Base-by-base conservation (phyloP, 2,888 invertebrate genomes). In the Hesperia comma region DNA sequence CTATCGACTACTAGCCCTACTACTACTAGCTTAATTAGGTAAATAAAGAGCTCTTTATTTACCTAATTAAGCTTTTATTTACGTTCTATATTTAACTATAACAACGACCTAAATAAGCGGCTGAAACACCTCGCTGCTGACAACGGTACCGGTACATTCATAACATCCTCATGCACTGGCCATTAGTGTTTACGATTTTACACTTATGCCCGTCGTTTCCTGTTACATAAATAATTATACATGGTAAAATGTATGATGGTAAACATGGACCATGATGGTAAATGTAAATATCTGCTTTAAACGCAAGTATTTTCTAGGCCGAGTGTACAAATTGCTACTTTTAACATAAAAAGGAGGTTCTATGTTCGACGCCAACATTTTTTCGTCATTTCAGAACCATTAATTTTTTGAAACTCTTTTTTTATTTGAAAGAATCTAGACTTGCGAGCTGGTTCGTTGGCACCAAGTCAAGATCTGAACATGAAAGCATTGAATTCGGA, bases 21-120 rank as follows among this genome's bases (percentile, higher is more conserved):
- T 51, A n/a, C n/a, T n/a, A n/a, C n/a, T n/a, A n/a, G n/a, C n/a
- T n/a, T n/a, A n/a, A n/a, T n/a, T n/a, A n/a, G n/a, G n/a, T n/a
- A n/a, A n/a, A n/a, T n/a, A n/a, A n/a, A n/a, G n/a, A 33, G 55
- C 33, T 43, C 21, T 63, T 33, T 49, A 49, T 19, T 49, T 49
- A 17, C 8, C 17, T 49, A 49, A 49, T 49, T 49, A 49, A 19
- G 17, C 19, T 63, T 63, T 68, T 75, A 75, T 72, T 74, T 69
- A 74, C 74, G 71, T 71, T 75, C 72, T 78, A 78, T 76, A 77
- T 74, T 78, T 76, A 75, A 70, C 69, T 72, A 61, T 72, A 74
- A 78, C 77, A 79, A 79, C 82, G 85, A 81, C 81, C 86, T 79
- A 79, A 83, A 85, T 85, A 43, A 79, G 77, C 77, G 70, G 77